Conservation (phyloP, 30 jellyfish, hydroid and myxozoan genomes). For the Aurelia aurita complex sp. Pacific region DNA sequence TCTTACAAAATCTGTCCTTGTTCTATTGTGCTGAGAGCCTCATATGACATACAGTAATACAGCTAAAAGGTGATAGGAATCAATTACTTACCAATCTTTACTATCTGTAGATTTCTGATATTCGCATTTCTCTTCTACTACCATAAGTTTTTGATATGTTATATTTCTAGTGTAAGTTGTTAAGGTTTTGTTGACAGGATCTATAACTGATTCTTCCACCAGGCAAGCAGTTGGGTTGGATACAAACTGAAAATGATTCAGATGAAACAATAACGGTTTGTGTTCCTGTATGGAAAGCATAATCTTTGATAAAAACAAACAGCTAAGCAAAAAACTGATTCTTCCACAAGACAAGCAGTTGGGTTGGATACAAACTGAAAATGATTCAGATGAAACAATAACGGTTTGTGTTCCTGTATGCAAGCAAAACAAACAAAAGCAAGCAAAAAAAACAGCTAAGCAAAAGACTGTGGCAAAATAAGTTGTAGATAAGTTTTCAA, state of each 20-base stretch:
- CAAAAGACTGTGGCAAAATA: constrained; percentile 1
- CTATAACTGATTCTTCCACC: constrained; percentile 86
- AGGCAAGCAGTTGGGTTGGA: constrained; percentile 82
- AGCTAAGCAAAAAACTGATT: constrained; percentile 26
- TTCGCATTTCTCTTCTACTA: constrained; percentile 83
- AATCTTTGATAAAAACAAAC: neutral
- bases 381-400: neutral
- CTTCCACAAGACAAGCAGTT: constrained; percentile 91
- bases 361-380: constrained; percentile 74
- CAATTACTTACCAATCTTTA: constrained; percentile 73
- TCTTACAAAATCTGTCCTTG: too few species aligned
- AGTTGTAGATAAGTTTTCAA: too few species aligned
- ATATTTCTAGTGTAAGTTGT: constrained; percentile 88
- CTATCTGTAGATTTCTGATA: constrained; percentile 64
- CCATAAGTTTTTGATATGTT: constrained; percentile 65
- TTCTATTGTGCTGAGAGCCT: neutral
- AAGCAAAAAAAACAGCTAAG: too few species aligned
- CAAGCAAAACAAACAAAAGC: neutral
- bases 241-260: constrained; percentile 49
- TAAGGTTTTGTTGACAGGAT: constrained; percentile 69
- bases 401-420: neutral
- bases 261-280: neutral
- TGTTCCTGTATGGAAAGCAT: neutral
- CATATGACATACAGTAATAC: neutral
- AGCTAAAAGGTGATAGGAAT: neutral